Conservation (phyloP, 2,888 invertebrate genomes). For the Pyrocoelia pectoralis region DNA sequence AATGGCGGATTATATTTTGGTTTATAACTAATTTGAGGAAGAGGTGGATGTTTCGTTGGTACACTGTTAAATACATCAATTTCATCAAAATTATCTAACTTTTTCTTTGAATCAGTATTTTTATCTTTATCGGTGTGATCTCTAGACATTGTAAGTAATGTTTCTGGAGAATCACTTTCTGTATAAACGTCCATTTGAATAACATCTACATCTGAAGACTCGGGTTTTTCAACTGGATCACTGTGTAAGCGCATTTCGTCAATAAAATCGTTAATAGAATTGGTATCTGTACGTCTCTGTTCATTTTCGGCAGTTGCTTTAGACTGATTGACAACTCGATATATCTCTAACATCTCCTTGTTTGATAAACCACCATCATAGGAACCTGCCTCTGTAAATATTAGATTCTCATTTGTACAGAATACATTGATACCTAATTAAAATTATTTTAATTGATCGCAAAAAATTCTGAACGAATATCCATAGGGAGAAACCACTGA, state of each 20-base stretch:
- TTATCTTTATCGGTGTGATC: not conserved
- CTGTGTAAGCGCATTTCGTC: constrained; percentile 18
- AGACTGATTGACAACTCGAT: constrained; percentile 38
- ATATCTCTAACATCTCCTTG: constrained; percentile 35
- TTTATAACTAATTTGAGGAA: constrained; percentile 16
- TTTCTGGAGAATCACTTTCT: not conserved
- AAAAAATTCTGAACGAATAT: no score
- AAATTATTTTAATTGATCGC: not conserved
- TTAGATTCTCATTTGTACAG: no score
- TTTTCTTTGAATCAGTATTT: not conserved
- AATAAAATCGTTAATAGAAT: constrained; percentile 11
- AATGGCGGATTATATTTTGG: constrained; percentile 32
- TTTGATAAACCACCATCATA: constrained; percentile 36
- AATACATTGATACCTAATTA: no score
- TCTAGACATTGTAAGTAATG: not conserved
- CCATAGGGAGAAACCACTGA: not conserved
- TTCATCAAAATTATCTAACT: constrained; percentile 1
- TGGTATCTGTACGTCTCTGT: constrained; percentile 26
- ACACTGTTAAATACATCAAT: constrained; percentile 33
- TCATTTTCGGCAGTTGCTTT: constrained; percentile 38
- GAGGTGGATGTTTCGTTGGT: constrained; percentile 26
- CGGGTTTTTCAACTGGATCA: constrained; percentile 4
- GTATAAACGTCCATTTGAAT: not conserved
- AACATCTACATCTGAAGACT: not conserved
- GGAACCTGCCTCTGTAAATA: constrained; percentile 35